phyloP scores from a whole-genome alignment of 2,113 vertebrate genomes.

The Podarcis muralis region DNA sequence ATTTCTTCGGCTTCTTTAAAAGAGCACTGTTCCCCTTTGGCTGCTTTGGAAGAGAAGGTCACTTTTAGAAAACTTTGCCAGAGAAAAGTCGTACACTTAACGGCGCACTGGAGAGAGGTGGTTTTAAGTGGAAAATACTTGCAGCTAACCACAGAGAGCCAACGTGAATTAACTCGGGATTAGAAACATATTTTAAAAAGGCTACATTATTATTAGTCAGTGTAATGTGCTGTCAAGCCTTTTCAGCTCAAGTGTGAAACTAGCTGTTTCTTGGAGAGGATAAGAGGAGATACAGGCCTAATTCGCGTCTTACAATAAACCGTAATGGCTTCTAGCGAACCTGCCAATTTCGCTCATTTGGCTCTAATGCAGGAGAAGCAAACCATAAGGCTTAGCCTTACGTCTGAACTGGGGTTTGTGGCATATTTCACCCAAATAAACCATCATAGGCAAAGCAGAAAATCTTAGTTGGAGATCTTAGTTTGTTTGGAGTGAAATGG shows the following conservation, averaged over 20 bases:
- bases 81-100: conserved; percentile 38
- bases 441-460: not conserved
- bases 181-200: conserved; percentile 2
- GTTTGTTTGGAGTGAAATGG: too few relatives aligned
- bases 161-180: conserved; percentile 37
- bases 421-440: not conserved
- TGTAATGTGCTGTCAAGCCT: not conserved
- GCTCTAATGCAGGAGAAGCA: not conserved
- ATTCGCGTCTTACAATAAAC: not conserved
- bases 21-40: conserved; percentile 73
- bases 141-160: not conserved
- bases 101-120: conserved; percentile 2
- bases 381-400: not conserved
- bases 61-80: conserved; percentile 70
- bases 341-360: not conserved
- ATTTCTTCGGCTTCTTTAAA: conserved; percentile 68
- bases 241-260: not conserved
- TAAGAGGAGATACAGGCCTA: conserved; percentile 11
- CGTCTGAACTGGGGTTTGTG: not conserved
- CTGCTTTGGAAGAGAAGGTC: conserved; percentile 69
- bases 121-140: conserved; percentile 40
- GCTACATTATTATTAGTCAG: not conserved
- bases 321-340: not conserved
- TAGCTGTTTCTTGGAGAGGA: not conserved
- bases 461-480: too few relatives aligned